Base-by-base conservation (phyloP, 2,888 invertebrate species). In the Eupithecia tripunctaria region DNA sequence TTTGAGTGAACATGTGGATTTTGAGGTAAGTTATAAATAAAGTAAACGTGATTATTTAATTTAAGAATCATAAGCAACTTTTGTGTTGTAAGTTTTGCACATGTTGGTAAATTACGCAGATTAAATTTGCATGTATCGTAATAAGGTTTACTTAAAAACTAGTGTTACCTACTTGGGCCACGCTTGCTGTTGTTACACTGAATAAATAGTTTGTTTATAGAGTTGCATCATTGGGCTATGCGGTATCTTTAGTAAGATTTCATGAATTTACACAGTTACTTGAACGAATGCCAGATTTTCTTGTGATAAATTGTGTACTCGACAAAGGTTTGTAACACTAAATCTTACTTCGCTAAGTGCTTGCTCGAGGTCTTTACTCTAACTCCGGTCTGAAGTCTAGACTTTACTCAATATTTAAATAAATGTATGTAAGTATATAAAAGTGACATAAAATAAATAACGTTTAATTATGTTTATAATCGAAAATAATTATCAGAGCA, bases 211-310 rank as follows among this genome's bases (percentile, higher is more conserved):
- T 68, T 32, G n/a, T 41, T 62, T 67, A 32, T 21, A 56, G 38
- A 56, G 72, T 75, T 72, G 71, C 71, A 71, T 69, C 68, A 71
- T 69, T 71, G 65, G 72, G 75, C 60, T 72, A 72, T 75, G 72
- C 70, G 47, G 69, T 67, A 74, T 72, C 71, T 70, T 71, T 67
- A 59, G 63, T 72, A 74, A 68, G 68, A 47, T 74, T 70, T 64
- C 67, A 69, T 67, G 56, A 66, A 64, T 74, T 67, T 64, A 47
- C 36, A 67, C 51, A 65, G 67, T 60, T 60, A 64, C 59, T 75
- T 75, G 75, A 75, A 60, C 27, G 32, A 36, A 63, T 70, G 69
- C 75, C 75, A 72, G 67, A 38, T 63, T 38, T 59, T 67, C 70
- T 67, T 62, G 27, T 60, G 29, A 70, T 71, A 43, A 73, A 36